Evolutionary conservation across 2,888 invertebrate species (phyloP), one percentile per base, ranked within the genome.

Genomic region (Pristionchus exspectatus): DNA sequence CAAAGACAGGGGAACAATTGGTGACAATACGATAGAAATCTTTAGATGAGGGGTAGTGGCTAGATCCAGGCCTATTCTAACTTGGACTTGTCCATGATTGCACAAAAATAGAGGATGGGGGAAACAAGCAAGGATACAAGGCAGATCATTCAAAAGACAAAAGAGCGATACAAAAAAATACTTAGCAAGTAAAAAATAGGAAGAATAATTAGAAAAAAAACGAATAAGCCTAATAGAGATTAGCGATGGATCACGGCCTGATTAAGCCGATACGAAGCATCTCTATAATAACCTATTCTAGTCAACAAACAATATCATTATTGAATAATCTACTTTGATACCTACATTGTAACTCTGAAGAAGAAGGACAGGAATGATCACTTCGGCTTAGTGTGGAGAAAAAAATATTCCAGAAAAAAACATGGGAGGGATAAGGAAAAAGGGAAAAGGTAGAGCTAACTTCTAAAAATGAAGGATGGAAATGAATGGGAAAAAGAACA

Each of bases 131-230:
- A 81, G 18, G 27, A 54, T n/a, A 9, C n/a, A 81, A 38, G 21
- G 81, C 14, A 50, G 81, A 27, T 27, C 38, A 81, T 50, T 81
- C 50, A n/a, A 27, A 27, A 27, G 12, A 27, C n/a, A 21, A 18
- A 5, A 50, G 50, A 81, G n/a, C n/a, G 54, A 50, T 81, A 81
- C 27, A 81, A 54, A 77, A 2, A 63, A 27, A 27, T 81, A n/a
- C 81, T 81, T 81, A 81, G 81, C 81, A 81, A 81, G 81, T 81
- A 81, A 81, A 54, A 81, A 54, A 77, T 81, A 50, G 50, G 9
- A 81, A 38, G 44, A 81, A 72, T 33, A 18, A 63, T 63, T n/a
- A 63, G 63, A 72, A 30, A 72, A 72, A 30, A 81, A 12, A 50
- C n/a, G 50, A 81, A 54, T 24, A 54, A 27, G 81, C n/a, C 21